These are phyloP conservation scores for Caenorhabditis parvicauda DNA, from an alignment of 2,888 invertebrate genomes.

Conservation along the genomic window DNA sequence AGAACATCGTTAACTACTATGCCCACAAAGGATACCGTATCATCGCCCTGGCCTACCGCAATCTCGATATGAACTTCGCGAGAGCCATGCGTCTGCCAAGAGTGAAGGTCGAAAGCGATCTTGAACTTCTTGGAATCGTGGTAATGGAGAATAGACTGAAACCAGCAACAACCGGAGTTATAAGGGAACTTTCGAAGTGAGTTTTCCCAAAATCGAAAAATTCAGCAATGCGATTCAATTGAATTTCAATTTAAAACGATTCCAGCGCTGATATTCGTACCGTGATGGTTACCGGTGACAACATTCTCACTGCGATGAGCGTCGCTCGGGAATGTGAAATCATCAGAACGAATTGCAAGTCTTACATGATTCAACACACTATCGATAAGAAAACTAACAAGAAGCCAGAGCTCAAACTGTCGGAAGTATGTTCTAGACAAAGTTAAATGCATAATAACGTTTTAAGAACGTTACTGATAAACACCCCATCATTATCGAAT, in stretches of 20 bases:
- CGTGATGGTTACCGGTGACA: slow-evolving; percentile 92
- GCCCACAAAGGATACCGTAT: slow-evolving; percentile 66
- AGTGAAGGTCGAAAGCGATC: slow-evolving; percentile 60
- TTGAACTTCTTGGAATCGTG: slow-evolving; percentile 81
- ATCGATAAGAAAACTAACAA: slow-evolving; percentile 1
- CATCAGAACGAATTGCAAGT: slow-evolving; percentile 49
- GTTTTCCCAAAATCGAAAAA: too few species aligned
- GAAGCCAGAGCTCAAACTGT: too few species aligned
- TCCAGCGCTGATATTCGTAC: slow-evolving; percentile 75
- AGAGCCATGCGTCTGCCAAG: slow-evolving; percentile 51
- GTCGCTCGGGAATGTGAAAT: slow-evolving; percentile 81
- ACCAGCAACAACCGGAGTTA: slow-evolving; percentile 64
- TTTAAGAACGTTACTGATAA: slow-evolving; percentile 26
- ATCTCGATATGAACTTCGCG: slow-evolving; percentile 63
- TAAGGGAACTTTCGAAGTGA: slow-evolving; percentile 56
- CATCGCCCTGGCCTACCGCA: slow-evolving; percentile 67
- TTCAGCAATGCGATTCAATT: background rate
- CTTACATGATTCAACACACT: slow-evolving; percentile 40
- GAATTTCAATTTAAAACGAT: background rate
- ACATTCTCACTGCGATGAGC: slow-evolving; percentile 85
- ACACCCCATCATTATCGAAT: slow-evolving; percentile 11
- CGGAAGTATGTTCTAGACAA: too few species aligned
- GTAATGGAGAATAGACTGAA: slow-evolving; percentile 87
- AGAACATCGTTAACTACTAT: slow-evolving; percentile 64
- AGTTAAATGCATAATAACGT: too few species aligned